Evolutionary conservation across 2,797 vertebrate genomes (phyloP).

Genomic region (Acestrorhynchus altus): DNA sequence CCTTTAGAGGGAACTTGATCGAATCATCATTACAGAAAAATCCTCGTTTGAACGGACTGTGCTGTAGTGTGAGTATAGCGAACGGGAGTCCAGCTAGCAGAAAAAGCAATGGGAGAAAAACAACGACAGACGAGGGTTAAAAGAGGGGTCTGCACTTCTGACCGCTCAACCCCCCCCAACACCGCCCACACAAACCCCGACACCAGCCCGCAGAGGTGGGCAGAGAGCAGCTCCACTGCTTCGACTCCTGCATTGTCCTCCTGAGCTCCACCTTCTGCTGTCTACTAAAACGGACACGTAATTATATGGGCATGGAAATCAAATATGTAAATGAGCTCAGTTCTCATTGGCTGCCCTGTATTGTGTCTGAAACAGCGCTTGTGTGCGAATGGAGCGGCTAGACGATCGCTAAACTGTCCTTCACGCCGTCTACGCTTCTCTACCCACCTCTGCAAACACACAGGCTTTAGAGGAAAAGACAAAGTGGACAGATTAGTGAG

Average conservation of each 20-base stretch:
- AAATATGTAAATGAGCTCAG: neutral
- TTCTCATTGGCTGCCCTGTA: neutral
- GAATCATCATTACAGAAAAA: constrained; percentile 98
- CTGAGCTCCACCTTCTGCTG: no score
- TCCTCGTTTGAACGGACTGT: constrained; percentile 90
- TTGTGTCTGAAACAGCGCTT: no score
- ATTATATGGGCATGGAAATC: no score
- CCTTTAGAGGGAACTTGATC: constrained; percentile 94
- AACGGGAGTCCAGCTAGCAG: constrained; percentile 96
- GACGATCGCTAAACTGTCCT: no score
- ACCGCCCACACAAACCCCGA: neutral
- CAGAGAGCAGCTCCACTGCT: neutral
- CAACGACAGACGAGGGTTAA: constrained; percentile 50
- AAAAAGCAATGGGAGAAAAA: constrained; percentile 81
- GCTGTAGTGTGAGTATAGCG: constrained; percentile 88
- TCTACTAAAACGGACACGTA: no score
- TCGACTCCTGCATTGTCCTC: neutral
- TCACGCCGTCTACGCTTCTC: neutral
- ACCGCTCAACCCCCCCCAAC: neutral
- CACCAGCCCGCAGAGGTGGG: neutral
- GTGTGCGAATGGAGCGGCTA: no score
- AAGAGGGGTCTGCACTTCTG: neutral
- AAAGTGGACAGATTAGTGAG: constrained; percentile 29
- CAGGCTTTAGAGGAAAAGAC: constrained; percentile 9
- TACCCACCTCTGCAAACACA: neutral